Evolutionary conservation across 2,888 invertebrate genomes (phyloP).

Genomic region (Gymnocheta viridis): DNA sequence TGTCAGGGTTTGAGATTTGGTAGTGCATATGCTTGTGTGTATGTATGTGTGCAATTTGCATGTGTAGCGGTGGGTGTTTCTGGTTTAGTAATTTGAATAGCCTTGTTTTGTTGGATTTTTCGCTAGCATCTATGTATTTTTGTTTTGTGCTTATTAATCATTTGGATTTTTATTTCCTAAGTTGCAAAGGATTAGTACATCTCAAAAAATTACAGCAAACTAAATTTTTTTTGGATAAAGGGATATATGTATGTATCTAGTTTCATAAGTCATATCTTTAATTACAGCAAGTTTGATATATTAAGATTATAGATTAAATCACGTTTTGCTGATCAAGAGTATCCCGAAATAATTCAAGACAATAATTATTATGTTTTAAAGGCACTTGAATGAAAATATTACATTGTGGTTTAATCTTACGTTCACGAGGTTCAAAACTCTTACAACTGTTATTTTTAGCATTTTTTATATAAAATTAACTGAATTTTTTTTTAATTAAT

Average conservation of each 20-base stretch:
- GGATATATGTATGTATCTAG: neutral
- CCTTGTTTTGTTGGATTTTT: constrained; percentile 50
- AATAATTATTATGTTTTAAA: neutral
- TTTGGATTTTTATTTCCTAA: constrained; percentile 17
- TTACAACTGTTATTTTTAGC: too few species aligned
- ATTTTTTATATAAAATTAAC: too few species aligned
- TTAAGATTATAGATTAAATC: neutral
- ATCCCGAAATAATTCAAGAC: neutral
- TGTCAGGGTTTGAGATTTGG: constrained; percentile 48
- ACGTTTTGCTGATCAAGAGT: neutral
- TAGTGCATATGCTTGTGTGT: neutral
- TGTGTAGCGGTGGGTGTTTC: neutral
- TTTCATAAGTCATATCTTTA: constrained; percentile 43
- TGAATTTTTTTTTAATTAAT: too few species aligned
- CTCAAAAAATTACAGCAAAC: constrained; percentile 48
- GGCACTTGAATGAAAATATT: too few species aligned
- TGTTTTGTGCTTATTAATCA: constrained; percentile 64
- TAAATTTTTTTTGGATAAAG: constrained; percentile 5
- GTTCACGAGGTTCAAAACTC: too few species aligned
- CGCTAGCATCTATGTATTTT: constrained; percentile 27
- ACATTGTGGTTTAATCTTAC: too few species aligned
- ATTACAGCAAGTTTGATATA: neutral
- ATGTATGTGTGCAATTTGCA: neutral
- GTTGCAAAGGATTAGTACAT: constrained; percentile 47
- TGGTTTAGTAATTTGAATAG: constrained; percentile 24